These are phyloP conservation scores for Gorsachius goisagi DNA, from an alignment of 2,113 vertebrate species.

Conservation along the genomic window DNA sequence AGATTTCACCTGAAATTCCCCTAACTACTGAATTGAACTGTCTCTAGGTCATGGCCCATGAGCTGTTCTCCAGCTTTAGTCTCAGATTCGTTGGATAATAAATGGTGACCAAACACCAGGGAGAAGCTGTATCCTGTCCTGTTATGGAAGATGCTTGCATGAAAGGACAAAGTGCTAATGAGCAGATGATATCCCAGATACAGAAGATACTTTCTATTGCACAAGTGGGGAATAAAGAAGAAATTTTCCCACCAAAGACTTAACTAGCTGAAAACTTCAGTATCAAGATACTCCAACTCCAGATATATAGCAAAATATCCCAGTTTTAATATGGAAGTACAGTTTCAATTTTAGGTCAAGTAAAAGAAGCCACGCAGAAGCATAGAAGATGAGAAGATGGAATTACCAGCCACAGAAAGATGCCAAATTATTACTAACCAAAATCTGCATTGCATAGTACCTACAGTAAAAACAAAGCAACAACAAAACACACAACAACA, in stretches of 20 bases:
- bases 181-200: neutral
- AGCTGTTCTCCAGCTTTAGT: conserved; percentile 81
- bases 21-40: conserved; percentile 76
- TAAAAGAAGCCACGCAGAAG: neutral
- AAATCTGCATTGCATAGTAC: neutral
- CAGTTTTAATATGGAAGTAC: neutral
- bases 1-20: conserved; percentile 31
- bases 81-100: conserved; percentile 77
- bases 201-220: conserved; percentile 23
- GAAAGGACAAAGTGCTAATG: conserved; percentile 53
- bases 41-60: conserved; percentile 81
- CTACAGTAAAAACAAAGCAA: neutral
- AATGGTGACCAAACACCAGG: conserved; percentile 54
- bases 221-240: conserved; percentile 1
- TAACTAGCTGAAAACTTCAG: neutral
- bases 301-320: neutral
- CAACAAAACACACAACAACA: neutral
- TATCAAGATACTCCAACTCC: neutral
- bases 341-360: neutral
- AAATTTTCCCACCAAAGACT: neutral
- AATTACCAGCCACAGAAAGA: neutral
- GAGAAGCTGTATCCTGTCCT: conserved; percentile 30
- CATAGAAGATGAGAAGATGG: neutral
- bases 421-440: neutral
- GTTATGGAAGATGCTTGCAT: conserved; percentile 16